phyloP scores from a whole-genome alignment of 2,797 vertebrate genomes.

The Ptychobarbus kaznakovi region DNA sequence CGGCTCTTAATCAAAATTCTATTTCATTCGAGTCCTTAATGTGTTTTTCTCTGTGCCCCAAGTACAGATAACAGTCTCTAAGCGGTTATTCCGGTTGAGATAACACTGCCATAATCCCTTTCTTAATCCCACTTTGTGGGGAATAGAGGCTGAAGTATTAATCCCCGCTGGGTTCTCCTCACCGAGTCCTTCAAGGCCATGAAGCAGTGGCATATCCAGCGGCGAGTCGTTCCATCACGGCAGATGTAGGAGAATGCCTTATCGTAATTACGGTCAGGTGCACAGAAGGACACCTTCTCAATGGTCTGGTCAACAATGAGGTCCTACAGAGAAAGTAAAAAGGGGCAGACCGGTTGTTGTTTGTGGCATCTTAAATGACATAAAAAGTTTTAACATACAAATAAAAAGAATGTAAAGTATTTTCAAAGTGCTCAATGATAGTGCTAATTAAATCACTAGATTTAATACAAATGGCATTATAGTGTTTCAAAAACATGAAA shows the following conservation, averaged over 20 bases:
- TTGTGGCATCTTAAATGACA: not conserved
- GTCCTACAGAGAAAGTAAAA: conserved; percentile 75
- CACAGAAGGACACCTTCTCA: conserved; percentile 94
- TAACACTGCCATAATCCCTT: conserved; percentile 43
- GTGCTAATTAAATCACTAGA: not conserved
- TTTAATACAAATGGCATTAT: not conserved
- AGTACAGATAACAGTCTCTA: conserved; percentile 33
- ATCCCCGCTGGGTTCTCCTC: conserved; percentile 64
- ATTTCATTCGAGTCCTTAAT: conserved; percentile 31
- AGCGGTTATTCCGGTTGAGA: conserved; percentile 48
- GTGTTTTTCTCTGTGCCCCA: conserved; percentile 29
- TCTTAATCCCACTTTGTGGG: conserved; percentile 48
- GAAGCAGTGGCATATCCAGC: conserved; percentile 96
- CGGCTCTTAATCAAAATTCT: conserved; percentile 15
- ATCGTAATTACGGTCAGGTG: conserved; percentile 92
- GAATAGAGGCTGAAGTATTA: conserved; percentile 51
- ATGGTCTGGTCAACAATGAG: conserved; percentile 95
- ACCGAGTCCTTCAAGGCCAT: conserved; percentile 94
- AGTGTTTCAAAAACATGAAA: not conserved
- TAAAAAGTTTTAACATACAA: not conserved
- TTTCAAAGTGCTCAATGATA: too few relatives aligned
- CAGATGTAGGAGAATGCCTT: conserved; percentile 97
- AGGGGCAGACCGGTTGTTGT: not conserved
- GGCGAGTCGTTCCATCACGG: conserved; percentile 90
- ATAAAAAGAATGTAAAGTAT: not conserved